phyloP scores from a whole-genome alignment of 2,888 invertebrate genomes.

The Phyllotreta striolata region DNA sequence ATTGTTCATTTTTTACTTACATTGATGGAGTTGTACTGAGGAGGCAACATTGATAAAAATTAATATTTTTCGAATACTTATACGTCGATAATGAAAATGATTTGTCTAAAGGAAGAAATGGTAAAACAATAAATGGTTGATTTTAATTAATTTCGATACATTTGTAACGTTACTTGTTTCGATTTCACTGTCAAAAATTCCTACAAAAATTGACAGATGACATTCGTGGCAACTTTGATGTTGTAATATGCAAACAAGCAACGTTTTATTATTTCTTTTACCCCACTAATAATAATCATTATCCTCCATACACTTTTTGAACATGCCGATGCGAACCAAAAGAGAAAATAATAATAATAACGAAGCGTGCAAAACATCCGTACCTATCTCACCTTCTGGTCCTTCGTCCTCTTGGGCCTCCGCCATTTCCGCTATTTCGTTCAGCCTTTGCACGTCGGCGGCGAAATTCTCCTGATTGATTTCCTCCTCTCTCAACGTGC shows the following conservation, averaged over 20 bases:
- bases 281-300: neutral
- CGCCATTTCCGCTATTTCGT: conserved; percentile 74
- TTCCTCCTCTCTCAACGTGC: conserved; percentile 73
- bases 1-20: conserved; percentile 44
- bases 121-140: conserved; percentile 15
- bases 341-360: conserved; percentile 23
- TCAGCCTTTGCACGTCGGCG: conserved; percentile 75
- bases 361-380: conserved; percentile 48
- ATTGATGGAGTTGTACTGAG: conserved; percentile 50
- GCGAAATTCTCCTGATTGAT: conserved; percentile 66
- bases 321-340: conserved; percentile 34
- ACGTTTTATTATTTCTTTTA: neutral
- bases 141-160: conserved; percentile 2
- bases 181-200: too few species aligned
- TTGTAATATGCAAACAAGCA: too few species aligned
- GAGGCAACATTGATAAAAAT: conserved; percentile 40
- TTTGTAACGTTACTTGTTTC: too few species aligned
- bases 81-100: neutral
- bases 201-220: too few species aligned
- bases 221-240: too few species aligned
- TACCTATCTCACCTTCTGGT: conserved; percentile 72
- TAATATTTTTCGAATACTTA: conserved; percentile 25
- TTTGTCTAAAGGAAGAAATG: neutral
- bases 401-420: conserved; percentile 75
- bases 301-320: conserved; percentile 35